Base-by-base conservation (phyloP, 2,888 invertebrate genomes). In the Drosophila helvetica region DNA sequence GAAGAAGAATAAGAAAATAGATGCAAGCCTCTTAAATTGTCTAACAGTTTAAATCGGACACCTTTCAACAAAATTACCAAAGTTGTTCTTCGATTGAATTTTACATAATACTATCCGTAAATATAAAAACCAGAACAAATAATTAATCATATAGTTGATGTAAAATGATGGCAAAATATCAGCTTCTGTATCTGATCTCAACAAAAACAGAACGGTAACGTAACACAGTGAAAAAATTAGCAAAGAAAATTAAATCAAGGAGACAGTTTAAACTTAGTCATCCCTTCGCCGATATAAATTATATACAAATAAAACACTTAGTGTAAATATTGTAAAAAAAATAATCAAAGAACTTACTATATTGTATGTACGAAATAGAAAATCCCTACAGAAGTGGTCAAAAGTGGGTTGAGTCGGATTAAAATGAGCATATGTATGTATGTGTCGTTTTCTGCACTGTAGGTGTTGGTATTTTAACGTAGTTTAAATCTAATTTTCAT, bases 261-360 rank as follows among this genome's bases (percentile, higher is more conserved):
- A n/a, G n/a, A n/a, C n/a, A n/a, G n/a, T n/a, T n/a, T n/a, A n/a
- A n/a, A n/a, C 19, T 61, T 60, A 45, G 55, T 54, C 53, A 69
- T 27, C 27, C 27, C 7, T 53, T 66, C 66, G 27, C 71, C 63
- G 65, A 53, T 52, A 78, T 45, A 30, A 54, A 76, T 56, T 58
- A n/a, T 48, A 10, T 43, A 43, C 38, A 65, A 19, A 58, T 22
- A 62, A 74, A 72, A 89, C 86, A 89, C 84, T 88, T 89, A 86
- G 88, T 86, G 86, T 86, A 86, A 89, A 86, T 86, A 86, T 89
- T 86, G 86, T 86, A 86, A 89, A 86, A 82, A 87, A 77, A 79
- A 75, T 27, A 80, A 80, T 71, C 78, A 76, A 64, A 70, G 72
- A 75, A 78, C 38, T 38, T 38, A 38, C 38, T 38, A 38, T 38